Conservation (phyloP, 2,888 invertebrate genomes). For the Temnothorax unifasciatus region DNA sequence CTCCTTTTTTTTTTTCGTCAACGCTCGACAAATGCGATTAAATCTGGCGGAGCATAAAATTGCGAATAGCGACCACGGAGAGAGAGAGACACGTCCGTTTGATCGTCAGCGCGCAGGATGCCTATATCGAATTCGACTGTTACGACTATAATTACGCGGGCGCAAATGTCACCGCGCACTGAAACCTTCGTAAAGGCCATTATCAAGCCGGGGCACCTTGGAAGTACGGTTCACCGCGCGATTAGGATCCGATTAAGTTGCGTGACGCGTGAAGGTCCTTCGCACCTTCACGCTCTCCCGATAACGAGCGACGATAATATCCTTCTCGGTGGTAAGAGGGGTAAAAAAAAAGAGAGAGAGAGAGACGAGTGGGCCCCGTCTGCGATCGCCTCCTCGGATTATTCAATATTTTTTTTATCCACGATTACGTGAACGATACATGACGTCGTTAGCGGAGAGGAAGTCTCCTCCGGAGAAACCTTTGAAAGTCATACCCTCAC, state of each 20-base stretch:
- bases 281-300: constrained; percentile 36
- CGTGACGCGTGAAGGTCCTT: constrained; percentile 35
- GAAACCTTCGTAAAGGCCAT: constrained; percentile 38
- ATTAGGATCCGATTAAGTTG: constrained; percentile 32
- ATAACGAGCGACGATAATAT: constrained; percentile 39
- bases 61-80: not conserved
- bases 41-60: constrained; percentile 5
- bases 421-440: constrained; percentile 14
- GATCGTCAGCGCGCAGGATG: not conserved
- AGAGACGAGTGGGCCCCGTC: not conserved
- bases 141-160: constrained; percentile 1
- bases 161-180: constrained; percentile 43
- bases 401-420: constrained; percentile 17
- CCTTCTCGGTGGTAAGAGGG: not conserved
- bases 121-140: constrained; percentile 25
- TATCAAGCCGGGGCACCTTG: constrained; percentile 23
- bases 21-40: not conserved
- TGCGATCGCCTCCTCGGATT: not conserved
- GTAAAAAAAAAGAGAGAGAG: not conserved
- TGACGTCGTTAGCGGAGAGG: constrained; percentile 33
- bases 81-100: not conserved
- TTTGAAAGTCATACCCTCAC: constrained; percentile 64
- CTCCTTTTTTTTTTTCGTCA: not conserved
- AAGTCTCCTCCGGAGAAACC: constrained; percentile 57
- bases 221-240: constrained; percentile 35